phyloP scores from a whole-genome alignment of 2,797 vertebrate species.

The Aphelocoma californica region DNA sequence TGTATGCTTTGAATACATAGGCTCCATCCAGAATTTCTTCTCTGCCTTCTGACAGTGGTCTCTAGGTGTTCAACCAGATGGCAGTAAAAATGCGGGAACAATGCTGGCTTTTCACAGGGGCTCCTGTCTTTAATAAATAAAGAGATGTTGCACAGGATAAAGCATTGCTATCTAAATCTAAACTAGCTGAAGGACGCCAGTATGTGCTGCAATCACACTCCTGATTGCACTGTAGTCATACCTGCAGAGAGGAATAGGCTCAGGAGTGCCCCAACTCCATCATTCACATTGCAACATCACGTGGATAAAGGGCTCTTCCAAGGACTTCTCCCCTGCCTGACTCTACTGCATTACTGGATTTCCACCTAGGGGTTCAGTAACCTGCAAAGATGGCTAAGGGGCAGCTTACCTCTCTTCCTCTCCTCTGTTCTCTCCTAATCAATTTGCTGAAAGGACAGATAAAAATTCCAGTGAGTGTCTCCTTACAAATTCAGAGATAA shows the following conservation, averaged over 20 bases:
- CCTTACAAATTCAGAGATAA: not conserved
- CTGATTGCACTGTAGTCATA: not conserved
- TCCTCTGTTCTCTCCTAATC: not conserved
- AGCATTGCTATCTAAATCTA: not conserved
- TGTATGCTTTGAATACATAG: not conserved
- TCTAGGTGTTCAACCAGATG: not conserved
- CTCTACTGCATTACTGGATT: not conserved
- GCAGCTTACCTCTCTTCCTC: not conserved
- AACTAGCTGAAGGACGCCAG: not conserved
- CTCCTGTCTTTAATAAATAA: not conserved
- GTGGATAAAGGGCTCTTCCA: not conserved
- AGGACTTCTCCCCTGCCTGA: not conserved
- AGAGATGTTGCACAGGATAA: not conserved
- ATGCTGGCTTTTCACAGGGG: not conserved
- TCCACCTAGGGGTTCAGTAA: not conserved
- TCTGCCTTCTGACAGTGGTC: not conserved
- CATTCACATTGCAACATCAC: not conserved
- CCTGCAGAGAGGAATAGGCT: not conserved
- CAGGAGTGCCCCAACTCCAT: not conserved
- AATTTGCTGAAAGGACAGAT: not conserved
- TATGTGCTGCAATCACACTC: not conserved
- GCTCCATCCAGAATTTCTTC: not conserved
- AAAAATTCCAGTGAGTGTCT: not conserved
- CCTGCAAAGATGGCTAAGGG: not conserved
- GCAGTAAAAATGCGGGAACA: not conserved